Evolutionary conservation across 2,797 vertebrate genomes (phyloP).

Genomic region (Monodelphis domestica): DNA sequence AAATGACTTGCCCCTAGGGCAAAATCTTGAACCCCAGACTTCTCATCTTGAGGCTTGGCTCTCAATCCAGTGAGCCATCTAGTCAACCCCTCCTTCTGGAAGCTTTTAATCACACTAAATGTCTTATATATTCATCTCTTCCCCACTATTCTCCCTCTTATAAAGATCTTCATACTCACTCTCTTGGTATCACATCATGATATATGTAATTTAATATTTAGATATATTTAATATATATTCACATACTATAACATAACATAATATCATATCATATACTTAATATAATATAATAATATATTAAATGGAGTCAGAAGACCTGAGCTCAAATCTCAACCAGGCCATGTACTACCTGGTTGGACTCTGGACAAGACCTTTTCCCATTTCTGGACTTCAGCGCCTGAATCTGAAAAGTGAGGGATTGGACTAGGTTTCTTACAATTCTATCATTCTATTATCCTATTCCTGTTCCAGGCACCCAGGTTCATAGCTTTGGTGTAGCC

Average conservation of each 20-base stretch:
- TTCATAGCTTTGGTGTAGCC: neutral
- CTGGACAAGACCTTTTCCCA: neutral
- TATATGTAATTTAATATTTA: too few species aligned
- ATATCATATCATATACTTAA: too few species aligned
- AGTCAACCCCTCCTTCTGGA: too few species aligned
- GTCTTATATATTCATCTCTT: neutral
- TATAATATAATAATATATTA: too few species aligned
- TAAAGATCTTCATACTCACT: neutral
- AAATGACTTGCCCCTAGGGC: too few species aligned
- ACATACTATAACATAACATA: too few species aligned
- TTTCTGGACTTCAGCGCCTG: neutral
- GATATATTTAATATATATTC: too few species aligned
- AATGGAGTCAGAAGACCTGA: neutral
- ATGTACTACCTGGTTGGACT: neutral
- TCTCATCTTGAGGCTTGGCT: too few species aligned
- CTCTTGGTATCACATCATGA: neutral
- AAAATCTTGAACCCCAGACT: too few species aligned
- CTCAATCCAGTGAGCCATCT: too few species aligned
- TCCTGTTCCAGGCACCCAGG: neutral
- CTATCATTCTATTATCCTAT: neutral
- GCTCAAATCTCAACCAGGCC: neutral
- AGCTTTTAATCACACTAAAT: neutral
- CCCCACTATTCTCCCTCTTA: neutral
- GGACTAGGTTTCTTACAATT: neutral
- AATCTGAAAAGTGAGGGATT: neutral